Percentiles rank a stretch among this genome's conserved stretches.
Conservation (phyloP, 2,797 vertebrate species). For the Cyprinodon diabolis region DNA sequence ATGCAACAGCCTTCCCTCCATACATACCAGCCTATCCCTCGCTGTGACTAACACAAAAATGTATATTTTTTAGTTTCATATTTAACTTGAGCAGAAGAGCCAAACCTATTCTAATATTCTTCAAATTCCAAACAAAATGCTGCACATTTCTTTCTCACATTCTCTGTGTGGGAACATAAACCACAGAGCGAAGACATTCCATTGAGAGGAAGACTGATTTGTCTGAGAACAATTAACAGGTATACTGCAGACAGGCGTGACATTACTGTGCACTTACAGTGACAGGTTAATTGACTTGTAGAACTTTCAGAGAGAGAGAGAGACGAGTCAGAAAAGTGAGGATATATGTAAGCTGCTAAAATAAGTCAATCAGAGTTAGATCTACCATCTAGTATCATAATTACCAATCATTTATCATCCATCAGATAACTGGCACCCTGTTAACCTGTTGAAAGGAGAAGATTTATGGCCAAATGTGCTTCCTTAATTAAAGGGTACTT, state of each 20-base stretch:
- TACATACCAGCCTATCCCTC: not conserved
- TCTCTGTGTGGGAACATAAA: conserved; percentile 27
- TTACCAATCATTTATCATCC: conserved; percentile 8
- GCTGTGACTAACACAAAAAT: conserved; percentile 15
- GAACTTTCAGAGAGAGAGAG: not conserved
- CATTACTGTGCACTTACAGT: not conserved
- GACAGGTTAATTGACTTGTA: conserved; percentile 14
- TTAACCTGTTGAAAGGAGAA: not conserved
- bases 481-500: not conserved
- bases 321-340: not conserved
- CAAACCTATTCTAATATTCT: conserved; percentile 35
- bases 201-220: conserved; percentile 13
- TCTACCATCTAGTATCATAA: not conserved
- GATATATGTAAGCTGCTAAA: not conserved
- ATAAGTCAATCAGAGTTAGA: not conserved
- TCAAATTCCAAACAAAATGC: conserved; percentile 42
- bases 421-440: conserved; percentile 5
- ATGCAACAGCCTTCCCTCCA: too few relatives aligned
- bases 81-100: conserved; percentile 14
- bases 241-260: not conserved
- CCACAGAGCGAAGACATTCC: conserved; percentile 26
- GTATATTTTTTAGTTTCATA: not conserved
- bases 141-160: conserved; percentile 46
- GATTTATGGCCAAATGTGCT: not conserved
- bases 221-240: conserved; percentile 6